Base-by-base conservation (phyloP, 2,888 invertebrate species). In the Crematogaster levior region DNA sequence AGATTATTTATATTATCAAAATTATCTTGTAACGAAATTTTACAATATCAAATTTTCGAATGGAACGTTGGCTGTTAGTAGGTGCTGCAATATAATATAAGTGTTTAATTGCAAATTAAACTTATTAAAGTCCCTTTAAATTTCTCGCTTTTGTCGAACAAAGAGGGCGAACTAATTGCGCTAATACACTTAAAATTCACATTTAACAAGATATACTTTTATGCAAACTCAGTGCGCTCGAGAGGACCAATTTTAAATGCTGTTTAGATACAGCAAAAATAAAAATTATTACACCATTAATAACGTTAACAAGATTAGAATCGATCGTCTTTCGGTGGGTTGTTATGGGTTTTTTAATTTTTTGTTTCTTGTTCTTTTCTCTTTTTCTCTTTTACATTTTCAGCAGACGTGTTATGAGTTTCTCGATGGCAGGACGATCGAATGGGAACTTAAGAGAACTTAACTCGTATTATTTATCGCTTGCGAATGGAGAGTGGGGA, bases 401-500 rank as follows among this genome's bases (percentile, higher is more conserved):
- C 21, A 40, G 0, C 37, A 53, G 37, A 40, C 46, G 84, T 58
- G 27, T 53, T 46, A 48, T 37, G 74, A 70, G 30, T 61, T 12
- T 61, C 12, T 61, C 7, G 37, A 70, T 34, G 58, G 77, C 72
- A 58, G 15, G 58, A n/a, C 63, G 73, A 84, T 81, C 51, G 24
- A 75, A 43, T 27, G 24, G 24, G 40, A 24, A 70, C 37, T n/a
- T 30, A 68, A 58, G 48, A 66, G 73, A 51, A 51, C 48, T 51
- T 70, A 70, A 53, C 74, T 40, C 56, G 81, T 43, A 83, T 79
- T 51, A 43, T 66, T 81, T 73, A 34, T 66, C 81, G 56, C 77
- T 77, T 79, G 70, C 70, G 77, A 43, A 79, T 58, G 56, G 18
- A 68, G 77, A 58, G 70, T 43, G 30, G 68, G 3, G 21, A 21